phyloP scores from a whole-genome alignment of 2,888 invertebrate species.

The Scaptodrosophila latifasciaeformis region DNA sequence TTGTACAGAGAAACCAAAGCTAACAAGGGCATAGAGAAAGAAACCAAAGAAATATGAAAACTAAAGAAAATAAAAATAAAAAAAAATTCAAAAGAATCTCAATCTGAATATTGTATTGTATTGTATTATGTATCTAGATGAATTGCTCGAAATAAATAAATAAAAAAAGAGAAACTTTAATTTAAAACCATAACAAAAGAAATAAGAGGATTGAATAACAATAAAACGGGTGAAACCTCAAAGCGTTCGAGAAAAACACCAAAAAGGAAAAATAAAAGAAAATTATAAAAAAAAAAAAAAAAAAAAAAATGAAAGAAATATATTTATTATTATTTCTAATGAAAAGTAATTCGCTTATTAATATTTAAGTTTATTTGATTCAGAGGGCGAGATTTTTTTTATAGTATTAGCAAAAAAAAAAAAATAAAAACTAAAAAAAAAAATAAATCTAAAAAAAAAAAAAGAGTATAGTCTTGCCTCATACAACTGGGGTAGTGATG shows the following conservation, averaged over 20 bases:
- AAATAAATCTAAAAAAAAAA: not conserved
- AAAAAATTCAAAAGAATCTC: conserved; percentile 24
- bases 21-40: no score
- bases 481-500: conserved; percentile 5
- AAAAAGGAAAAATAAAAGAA: not conserved
- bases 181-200: no score
- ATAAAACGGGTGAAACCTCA: no score
- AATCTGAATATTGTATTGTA: conserved; percentile 29
- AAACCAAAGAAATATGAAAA: conserved; percentile 1
- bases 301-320: conserved; percentile 2
- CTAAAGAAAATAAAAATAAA: not conserved
- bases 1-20: no score
- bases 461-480: not conserved
- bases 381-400: conserved; percentile 32
- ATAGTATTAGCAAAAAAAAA: conserved; percentile 18
- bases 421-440: not conserved
- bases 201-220: no score
- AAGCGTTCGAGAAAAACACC: no score
- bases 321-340: conserved; percentile 39
- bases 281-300: not conserved
- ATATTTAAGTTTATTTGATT: conserved; percentile 50
- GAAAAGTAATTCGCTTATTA: conserved; percentile 55
- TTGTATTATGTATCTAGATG: no score
- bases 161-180: no score
- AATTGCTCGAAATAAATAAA: no score